Percentiles rank a stretch among this genome's conserved stretches.
Conservation (phyloP, 53 echinoderm and acorn worm genomes). For the Stichopus horrens region DNA sequence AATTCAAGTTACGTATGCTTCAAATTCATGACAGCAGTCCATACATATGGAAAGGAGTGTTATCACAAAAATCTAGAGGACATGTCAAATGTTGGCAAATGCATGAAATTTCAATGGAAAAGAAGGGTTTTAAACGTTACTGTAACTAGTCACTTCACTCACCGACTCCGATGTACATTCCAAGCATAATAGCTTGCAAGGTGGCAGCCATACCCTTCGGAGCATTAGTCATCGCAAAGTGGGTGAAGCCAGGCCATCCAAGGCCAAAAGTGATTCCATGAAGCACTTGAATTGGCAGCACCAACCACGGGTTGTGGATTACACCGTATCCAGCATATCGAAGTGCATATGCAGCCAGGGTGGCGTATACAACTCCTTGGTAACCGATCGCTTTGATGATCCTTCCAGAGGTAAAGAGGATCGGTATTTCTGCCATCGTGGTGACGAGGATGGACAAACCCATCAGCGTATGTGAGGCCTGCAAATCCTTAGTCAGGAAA, state of each 20-base stretch:
- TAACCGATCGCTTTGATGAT: slow-evolving; percentile 76
- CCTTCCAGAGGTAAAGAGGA: slow-evolving; percentile 76
- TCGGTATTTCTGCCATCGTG: slow-evolving; percentile 76
- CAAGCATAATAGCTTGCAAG: slow-evolving; percentile 73
- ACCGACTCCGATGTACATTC: slow-evolving; percentile 84
- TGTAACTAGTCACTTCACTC: slow-evolving; percentile 16
- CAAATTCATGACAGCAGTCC: too few species aligned
- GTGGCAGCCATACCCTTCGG: slow-evolving; percentile 92
- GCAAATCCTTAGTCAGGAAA: slow-evolving; percentile 66
- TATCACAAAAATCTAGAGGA: too few species aligned
- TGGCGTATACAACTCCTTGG: slow-evolving; percentile 59
- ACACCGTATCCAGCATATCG: slow-evolving; percentile 81
- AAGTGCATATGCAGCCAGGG: slow-evolving; percentile 65
- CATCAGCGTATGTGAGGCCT: slow-evolving; percentile 68
- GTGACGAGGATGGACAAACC: slow-evolving; percentile 72
- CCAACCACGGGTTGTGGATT: slow-evolving; percentile 74
- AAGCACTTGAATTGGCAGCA: slow-evolving; percentile 76
- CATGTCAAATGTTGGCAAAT: too few species aligned
- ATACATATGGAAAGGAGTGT: too few species aligned
- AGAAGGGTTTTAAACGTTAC: too few species aligned
- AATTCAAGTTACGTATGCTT: too few species aligned
- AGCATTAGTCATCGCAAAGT: slow-evolving; percentile 73
- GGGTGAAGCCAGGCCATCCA: slow-evolving; percentile 79
- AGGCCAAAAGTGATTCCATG: slow-evolving; percentile 92
- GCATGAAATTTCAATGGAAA: too few species aligned